These are phyloP conservation scores for Drosophila repleta DNA, from an alignment of 1,140 invertebrate genomes.

Conservation along the genomic window DNA sequence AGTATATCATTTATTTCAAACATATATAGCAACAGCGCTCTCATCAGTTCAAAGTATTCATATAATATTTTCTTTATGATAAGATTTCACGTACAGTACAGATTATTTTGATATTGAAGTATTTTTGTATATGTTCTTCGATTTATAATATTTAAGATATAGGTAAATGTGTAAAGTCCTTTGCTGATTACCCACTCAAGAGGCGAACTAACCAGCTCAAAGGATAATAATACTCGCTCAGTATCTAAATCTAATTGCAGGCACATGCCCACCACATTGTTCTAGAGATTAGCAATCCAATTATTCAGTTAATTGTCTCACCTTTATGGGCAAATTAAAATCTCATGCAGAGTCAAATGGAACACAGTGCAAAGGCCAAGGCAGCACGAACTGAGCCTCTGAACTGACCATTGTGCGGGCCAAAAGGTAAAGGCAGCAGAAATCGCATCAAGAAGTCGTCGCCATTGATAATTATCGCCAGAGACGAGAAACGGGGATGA, in stretches of 20 bases:
- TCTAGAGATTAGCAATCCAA: constrained; percentile 68
- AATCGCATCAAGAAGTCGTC: constrained; percentile 81
- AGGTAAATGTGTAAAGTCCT: too few relatives aligned
- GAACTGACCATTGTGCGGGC: constrained; percentile 54
- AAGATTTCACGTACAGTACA: too few relatives aligned
- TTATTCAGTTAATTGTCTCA: constrained; percentile 82
- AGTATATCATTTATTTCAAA: too few relatives aligned
- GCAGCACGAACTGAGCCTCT: constrained; percentile 4
- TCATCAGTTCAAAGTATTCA: too few relatives aligned
- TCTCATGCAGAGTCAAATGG: constrained; percentile 74
- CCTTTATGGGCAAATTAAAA: constrained; percentile 82
- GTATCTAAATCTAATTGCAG: constrained; percentile 24
- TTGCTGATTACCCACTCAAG: background rate
- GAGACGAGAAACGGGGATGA: constrained; percentile 2
- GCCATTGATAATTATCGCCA: constrained; percentile 71
- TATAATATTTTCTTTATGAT: too few relatives aligned
- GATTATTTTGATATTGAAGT: too few relatives aligned
- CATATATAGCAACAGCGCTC: too few relatives aligned
- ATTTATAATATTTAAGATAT: too few relatives aligned
- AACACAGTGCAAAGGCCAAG: constrained; percentile 32
- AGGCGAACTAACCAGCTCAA: constrained; percentile 48
- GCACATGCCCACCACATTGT: constrained; percentile 60
- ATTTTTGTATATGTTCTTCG: too few relatives aligned
- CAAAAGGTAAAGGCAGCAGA: constrained; percentile 46
- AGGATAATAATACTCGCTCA: constrained; percentile 27